phyloP scores from a whole-genome alignment of 2,888 invertebrate genomes.

The Drosophila antonietae region DNA sequence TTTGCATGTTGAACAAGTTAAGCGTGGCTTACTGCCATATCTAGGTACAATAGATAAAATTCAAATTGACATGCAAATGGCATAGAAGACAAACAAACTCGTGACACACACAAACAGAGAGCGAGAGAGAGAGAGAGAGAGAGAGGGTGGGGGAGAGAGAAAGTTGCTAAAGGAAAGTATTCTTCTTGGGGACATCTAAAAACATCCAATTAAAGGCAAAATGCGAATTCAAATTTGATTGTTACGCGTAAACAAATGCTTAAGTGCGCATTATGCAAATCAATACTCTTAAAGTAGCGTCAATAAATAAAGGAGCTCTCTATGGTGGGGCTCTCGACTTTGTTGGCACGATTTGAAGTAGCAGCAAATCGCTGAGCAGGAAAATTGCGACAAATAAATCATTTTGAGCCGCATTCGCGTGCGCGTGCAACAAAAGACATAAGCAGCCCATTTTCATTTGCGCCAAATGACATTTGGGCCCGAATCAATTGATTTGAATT shows the following conservation, averaged over 20 bases:
- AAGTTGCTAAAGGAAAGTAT: background rate
- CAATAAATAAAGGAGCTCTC: conserved; percentile 66
- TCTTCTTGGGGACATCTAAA: conserved; percentile 43
- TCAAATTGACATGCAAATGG: conserved; percentile 77
- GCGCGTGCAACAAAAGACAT: conserved; percentile 73
- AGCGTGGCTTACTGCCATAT: conserved; percentile 63
- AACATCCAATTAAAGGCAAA: conserved; percentile 78
- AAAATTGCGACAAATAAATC: conserved; percentile 82
- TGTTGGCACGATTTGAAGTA: conserved; percentile 28
- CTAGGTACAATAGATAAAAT: conserved; percentile 70
- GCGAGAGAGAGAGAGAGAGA: background rate
- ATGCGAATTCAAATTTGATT: conserved; percentile 80
- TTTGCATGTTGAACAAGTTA: conserved; percentile 73
- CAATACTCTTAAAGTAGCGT: conserved; percentile 79
- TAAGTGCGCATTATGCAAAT: conserved; percentile 80
- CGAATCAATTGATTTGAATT: conserved; percentile 80
- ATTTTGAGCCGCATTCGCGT: conserved; percentile 70
- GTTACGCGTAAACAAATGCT: conserved; percentile 80
- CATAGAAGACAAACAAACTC: conserved; percentile 36
- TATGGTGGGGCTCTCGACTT: background rate
- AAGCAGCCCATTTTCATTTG: conserved; percentile 79
- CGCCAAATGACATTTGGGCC: conserved; percentile 75
- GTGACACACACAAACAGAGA: background rate
- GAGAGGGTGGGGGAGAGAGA: background rate
- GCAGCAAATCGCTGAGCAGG: conserved; percentile 74